Base-by-base conservation (phyloP, 2,113 vertebrate species). In the Platysteira castanea region DNA sequence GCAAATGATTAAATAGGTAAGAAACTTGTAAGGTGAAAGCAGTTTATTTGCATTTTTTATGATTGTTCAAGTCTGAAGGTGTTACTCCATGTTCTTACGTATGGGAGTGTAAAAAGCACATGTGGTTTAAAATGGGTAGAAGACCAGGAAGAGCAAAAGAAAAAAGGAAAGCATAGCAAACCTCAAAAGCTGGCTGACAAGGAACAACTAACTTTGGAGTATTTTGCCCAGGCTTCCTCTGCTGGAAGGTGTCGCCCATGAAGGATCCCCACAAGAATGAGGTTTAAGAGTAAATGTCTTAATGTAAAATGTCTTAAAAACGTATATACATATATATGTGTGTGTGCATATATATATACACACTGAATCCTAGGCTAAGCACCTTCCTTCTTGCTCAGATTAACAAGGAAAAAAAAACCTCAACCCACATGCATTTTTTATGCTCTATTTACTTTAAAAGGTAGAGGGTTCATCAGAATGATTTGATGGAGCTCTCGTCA, bases 361-460 rank as follows among this genome's bases (percentile, higher is more conserved):
- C 54, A 71, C 7, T 4, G 26, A 79, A 80, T 30, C 33, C 24
- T 79, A 23, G 53, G 50, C 33, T 65, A 79, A 90, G 67, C 33
- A 77, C 22, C 71, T 59, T 87, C 54, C 33, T 79, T 79, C 81
- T 70, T 90, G 42, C 75, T 80, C 16, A 18, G 30, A 83, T 41
- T 73, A 89, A 59, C 50, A 63, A 75, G 24, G 49, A 50, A 92
- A 93, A 92, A 93, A 80, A 30, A 6, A 8, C 42, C 24, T 92
- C 49, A 50, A 76, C 26, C 9, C 64, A 67, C 28, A 5, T 28
- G 18, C 52, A 60, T 69, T 63, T 80, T 74, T 90, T 47, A 90
- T 37, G 60, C 42, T 78, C 60, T 88, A 68, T 41, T 89, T 95
- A 89, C 75, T 92, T 85, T 19, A 42, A 86, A 95, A 84, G 49